phyloP scores from a whole-genome alignment of 2,113 vertebrate genomes.

The Catagonus wagneri region DNA sequence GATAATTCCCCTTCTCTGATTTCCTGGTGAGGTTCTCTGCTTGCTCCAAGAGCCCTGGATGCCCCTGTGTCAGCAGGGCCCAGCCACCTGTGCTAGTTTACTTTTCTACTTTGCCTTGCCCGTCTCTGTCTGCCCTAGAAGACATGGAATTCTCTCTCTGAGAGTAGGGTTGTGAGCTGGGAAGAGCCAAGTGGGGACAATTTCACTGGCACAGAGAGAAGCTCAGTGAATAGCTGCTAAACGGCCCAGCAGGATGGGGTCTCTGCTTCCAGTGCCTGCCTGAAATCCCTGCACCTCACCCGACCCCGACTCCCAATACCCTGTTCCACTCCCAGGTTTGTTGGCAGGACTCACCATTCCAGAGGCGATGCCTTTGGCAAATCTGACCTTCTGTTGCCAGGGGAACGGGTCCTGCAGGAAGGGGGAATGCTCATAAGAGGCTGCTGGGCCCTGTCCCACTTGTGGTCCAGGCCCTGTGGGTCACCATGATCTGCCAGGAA shows the following conservation, averaged over 20 bases:
- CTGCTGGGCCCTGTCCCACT: background rate
- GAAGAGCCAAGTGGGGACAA: background rate
- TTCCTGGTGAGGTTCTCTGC: background rate
- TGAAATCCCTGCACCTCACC: background rate
- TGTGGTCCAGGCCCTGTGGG: background rate
- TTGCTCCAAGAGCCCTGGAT: no score
- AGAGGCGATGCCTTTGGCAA: constrained; percentile 96
- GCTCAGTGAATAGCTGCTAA: background rate
- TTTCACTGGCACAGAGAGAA: background rate
- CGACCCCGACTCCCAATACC: no score
- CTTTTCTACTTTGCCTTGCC: background rate
- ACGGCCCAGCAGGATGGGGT: background rate
- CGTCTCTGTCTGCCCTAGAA: background rate
- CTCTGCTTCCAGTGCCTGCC: background rate
- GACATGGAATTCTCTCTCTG: background rate
- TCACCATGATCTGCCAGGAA: background rate
- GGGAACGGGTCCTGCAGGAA: constrained; percentile 92
- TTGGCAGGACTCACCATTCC: constrained; percentile 93
- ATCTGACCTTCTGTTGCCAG: constrained; percentile 97
- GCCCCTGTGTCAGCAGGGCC: background rate
- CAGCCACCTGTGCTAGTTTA: background rate
- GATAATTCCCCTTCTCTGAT: background rate
- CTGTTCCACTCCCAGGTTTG: background rate
- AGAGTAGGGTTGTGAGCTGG: background rate
- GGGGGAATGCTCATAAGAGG: constrained; percentile 47